These are phyloP conservation scores for Samia ricini DNA, from an alignment of 1,140 invertebrate species.

Conservation along the genomic window DNA sequence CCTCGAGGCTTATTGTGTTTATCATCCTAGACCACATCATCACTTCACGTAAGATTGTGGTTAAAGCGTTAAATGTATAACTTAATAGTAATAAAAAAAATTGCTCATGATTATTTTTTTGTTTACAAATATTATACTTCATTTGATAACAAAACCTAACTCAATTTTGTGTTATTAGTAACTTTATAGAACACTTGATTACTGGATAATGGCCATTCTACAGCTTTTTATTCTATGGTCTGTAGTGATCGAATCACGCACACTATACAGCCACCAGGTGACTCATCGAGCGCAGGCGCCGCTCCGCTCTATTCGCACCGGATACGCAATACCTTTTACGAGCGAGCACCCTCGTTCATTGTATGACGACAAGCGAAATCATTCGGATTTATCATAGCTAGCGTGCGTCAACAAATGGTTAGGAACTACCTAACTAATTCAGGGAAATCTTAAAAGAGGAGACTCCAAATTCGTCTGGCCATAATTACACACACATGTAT, in stretches of 20 bases:
- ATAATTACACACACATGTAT: not conserved
- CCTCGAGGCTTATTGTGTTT: too few relatives aligned
- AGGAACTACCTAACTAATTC: not conserved
- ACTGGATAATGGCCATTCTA: too few relatives aligned
- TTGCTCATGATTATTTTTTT: too few relatives aligned
- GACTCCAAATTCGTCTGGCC: not conserved
- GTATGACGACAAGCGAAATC: constrained; percentile 26
- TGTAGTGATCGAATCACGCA: constrained; percentile 30
- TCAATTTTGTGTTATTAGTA: too few relatives aligned
- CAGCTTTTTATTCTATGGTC: too few relatives aligned
- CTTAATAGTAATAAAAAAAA: too few relatives aligned
- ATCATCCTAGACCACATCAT: too few relatives aligned
- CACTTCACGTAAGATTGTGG: too few relatives aligned
- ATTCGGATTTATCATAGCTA: constrained; percentile 29
- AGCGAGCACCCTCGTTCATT: constrained; percentile 21
- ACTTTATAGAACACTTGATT: too few relatives aligned
- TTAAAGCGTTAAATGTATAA: too few relatives aligned
- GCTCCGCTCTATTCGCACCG: constrained; percentile 22
- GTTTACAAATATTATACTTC: too few relatives aligned
- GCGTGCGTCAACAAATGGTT: constrained; percentile 13
- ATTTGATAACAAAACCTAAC: too few relatives aligned
- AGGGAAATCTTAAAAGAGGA: not conserved
- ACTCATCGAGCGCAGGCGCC: constrained; percentile 40
- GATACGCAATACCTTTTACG: constrained; percentile 32
- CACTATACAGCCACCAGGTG: constrained; percentile 37